Evolutionary conservation across 2,113 vertebrate species (phyloP), one percentile per base, ranked within the genome.

Genomic region (Entosphenus tridentatus): DNA sequence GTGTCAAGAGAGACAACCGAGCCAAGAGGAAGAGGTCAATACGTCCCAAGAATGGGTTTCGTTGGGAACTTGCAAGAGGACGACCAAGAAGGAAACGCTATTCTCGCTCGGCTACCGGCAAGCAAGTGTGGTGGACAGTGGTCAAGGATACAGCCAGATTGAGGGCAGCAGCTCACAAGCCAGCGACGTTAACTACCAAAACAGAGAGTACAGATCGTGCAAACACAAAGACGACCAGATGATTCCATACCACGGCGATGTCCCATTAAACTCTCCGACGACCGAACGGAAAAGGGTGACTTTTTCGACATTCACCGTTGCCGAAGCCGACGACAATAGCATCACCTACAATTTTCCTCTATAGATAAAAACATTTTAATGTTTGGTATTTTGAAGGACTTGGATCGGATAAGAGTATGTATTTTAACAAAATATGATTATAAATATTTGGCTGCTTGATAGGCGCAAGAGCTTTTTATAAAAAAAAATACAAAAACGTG

Each of bases 271-370:
- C 62, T 65, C 62, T 16, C 62, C 62, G 9, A 16, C 62, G n/a
- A 65, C 62, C n/a, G 62, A 65, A 21, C n/a, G 62, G 10, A 65
- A 65, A 65, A 65, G 62, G 21, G 62, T 65, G 62, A 65, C 62
- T 2, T 65, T 65, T 65, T 65, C 62, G 10, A 65, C 62, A 21
- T 65, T 65, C n/a, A 65, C 62, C 62, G 10, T 65, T 16, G n/a
- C 62, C n/a, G 21, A 65, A 39, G 39, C 39, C 62, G 62, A 65
- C 8, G 21, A 21, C 21, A 65, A n/a, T n/a, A 21, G 21, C 62
- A 65, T 21, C n/a, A n/a, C 62, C 8, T 65, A 16, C 62, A n/a
- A 65, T 21, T 65, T 65, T 21, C 21, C 62, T 65, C 62, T 65
- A 21, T 65, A 65, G 21, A 65, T 9, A 65, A 16, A 18, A 16